Evolutionary conservation across 1,140 invertebrate genomes (phyloP).

Genomic region (Latrodectus geometricus): DNA sequence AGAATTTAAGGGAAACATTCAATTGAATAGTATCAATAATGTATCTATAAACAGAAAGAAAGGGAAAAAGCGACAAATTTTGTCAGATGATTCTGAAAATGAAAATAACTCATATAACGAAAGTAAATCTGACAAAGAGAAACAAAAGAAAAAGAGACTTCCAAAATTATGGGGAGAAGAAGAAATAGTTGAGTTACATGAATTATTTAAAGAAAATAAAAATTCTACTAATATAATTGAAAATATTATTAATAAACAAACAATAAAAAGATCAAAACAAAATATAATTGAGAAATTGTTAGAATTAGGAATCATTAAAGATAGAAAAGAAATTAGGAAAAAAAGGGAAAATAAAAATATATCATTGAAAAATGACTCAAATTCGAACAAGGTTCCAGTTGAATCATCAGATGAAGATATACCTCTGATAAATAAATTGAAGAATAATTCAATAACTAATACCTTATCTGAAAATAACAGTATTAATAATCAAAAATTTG

Average conservation of each 20-base stretch:
- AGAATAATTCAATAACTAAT: not conserved
- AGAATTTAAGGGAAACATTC: not conserved
- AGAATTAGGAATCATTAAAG: constrained; percentile 66
- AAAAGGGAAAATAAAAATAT: constrained; percentile 58
- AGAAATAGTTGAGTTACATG: constrained; percentile 40
- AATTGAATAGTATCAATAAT: not conserved
- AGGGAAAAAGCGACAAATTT: not conserved
- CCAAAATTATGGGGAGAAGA: constrained; percentile 34
- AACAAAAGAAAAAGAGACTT: not conserved
- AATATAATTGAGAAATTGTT: constrained; percentile 68
- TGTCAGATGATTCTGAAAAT: constrained; percentile 36
- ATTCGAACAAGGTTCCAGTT: not conserved
- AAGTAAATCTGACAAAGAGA: not conserved
- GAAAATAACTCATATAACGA: not conserved
- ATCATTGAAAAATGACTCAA: not conserved
- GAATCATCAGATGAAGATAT: not conserved
- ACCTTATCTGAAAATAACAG: not conserved
- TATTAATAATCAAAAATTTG: not conserved
- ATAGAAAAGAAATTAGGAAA: constrained; percentile 67
- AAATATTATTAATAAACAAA: constrained; percentile 66
- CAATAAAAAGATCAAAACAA: constrained; percentile 65
- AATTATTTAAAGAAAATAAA: constrained; percentile 31
- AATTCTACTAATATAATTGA: constrained; percentile 66
- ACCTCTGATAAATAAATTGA: not conserved
- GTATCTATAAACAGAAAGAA: not conserved